Conservation (phyloP, 2,888 invertebrate genomes). For the Oxyteleia sp. region DNA sequence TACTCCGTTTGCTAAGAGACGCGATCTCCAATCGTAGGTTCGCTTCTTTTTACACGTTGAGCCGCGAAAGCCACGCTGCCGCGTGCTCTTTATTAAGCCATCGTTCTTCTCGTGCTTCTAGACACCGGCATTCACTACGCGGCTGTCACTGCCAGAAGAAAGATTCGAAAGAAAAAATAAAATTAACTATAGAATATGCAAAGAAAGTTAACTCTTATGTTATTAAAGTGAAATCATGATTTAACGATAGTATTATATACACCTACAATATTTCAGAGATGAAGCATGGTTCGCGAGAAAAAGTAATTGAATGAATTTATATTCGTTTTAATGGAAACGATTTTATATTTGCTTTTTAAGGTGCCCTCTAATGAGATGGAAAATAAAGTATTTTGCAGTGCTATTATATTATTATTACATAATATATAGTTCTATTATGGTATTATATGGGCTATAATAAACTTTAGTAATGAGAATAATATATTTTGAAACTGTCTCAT, state of each 20-base stretch:
- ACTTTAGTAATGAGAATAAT: too few relatives aligned
- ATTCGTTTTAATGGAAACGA: too few relatives aligned
- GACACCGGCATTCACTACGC: conserved; percentile 57
- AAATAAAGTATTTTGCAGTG: too few relatives aligned
- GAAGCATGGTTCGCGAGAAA: too few relatives aligned
- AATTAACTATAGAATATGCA: conserved; percentile 24
- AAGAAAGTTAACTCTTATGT: conserved; percentile 15
- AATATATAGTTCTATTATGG: too few relatives aligned
- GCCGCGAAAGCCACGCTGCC: conserved; percentile 68
- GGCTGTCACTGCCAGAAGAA: conserved; percentile 58
- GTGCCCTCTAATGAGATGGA: too few relatives aligned
- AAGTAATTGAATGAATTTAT: too few relatives aligned
- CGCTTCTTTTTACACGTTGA: conserved; percentile 60
- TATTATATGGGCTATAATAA: too few relatives aligned
- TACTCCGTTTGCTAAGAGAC: conserved; percentile 66
- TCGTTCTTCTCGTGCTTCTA: conserved; percentile 67
- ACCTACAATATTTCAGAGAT: too few relatives aligned
- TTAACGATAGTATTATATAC: conserved; percentile 7
- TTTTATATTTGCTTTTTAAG: too few relatives aligned
- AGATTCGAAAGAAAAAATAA: conserved; percentile 60
- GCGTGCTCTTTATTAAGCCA: conserved; percentile 73
- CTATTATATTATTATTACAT: too few relatives aligned
- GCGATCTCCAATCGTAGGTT: conserved; percentile 58
- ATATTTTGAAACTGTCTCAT: too few relatives aligned
- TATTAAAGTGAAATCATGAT: conserved; percentile 26